phyloP scores from a whole-genome alignment of 2,113 vertebrate genomes.

The Xenus cinereus region DNA sequence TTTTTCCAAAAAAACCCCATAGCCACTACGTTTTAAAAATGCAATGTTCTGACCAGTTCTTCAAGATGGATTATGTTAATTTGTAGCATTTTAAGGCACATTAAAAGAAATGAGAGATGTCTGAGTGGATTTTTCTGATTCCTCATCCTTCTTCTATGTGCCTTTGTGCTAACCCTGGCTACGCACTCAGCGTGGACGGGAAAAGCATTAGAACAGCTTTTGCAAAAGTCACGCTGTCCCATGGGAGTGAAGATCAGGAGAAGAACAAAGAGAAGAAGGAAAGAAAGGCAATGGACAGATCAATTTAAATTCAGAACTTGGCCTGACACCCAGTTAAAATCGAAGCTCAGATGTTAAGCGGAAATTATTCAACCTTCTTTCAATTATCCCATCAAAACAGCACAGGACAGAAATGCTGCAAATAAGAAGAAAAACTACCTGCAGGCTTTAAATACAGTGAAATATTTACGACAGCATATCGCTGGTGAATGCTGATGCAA shows the following conservation, averaged over 20 bases:
- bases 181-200: not conserved
- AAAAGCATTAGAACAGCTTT: not conserved
- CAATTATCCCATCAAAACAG: not conserved
- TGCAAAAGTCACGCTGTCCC: not conserved
- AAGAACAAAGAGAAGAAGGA: not conserved
- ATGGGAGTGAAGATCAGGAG: not conserved
- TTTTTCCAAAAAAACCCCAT: not conserved
- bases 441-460: not conserved
- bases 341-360: not conserved
- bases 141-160: not conserved
- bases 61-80: not conserved
- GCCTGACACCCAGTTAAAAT: not conserved
- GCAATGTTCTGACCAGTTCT: not conserved
- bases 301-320: slow-evolving; percentile 9
- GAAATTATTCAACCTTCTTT: not conserved
- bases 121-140: not conserved
- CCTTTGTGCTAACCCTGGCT: not conserved
- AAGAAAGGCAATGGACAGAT: not conserved
- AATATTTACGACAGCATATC: not conserved
- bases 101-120: not conserved
- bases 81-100: not conserved
- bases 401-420: not conserved
- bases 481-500: not conserved
- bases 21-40: not conserved
- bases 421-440: not conserved